Percentiles rank a stretch among this genome's conserved stretches.
These are phyloP conservation scores for Galerucella calmariensis DNA, from an alignment of 2,888 invertebrate genomes.

Conservation along the genomic window DNA sequence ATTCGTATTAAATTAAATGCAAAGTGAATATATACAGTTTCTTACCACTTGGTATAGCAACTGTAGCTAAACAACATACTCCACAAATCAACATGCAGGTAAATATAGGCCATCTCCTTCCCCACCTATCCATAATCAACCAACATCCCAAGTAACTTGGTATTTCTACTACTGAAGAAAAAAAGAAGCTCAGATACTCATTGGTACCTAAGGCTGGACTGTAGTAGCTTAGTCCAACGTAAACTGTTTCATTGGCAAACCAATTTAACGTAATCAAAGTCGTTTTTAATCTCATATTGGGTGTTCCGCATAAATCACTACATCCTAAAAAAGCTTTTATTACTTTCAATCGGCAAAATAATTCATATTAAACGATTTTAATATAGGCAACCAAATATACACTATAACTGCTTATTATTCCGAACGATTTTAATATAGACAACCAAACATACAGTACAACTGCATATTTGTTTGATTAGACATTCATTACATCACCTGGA, in stretches of 20 bases:
- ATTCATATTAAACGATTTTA: too few relatives aligned
- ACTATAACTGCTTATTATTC: too few relatives aligned
- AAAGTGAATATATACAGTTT: background rate
- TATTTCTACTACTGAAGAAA: slow-evolving; percentile 88
- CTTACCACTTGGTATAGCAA: slow-evolving; percentile 81
- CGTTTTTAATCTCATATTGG: slow-evolving; percentile 90
- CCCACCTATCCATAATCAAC: slow-evolving; percentile 89
- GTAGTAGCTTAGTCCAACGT: slow-evolving; percentile 91
- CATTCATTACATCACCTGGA: slow-evolving; percentile 29
- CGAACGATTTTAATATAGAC: too few relatives aligned
- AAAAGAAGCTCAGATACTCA: slow-evolving; percentile 88
- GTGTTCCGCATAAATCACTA: slow-evolving; percentile 78
- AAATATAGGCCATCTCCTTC: slow-evolving; percentile 89
- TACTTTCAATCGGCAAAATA: too few relatives aligned
- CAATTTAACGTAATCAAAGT: slow-evolving; percentile 86
- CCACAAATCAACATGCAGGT: slow-evolving; percentile 88
- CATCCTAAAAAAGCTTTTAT: slow-evolving; percentile 52
- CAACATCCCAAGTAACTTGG: slow-evolving; percentile 90
- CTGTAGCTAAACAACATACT: slow-evolving; percentile 84
- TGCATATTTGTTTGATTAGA: too few relatives aligned
- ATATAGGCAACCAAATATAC: too few relatives aligned
- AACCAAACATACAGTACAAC: too few relatives aligned
- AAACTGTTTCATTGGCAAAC: slow-evolving; percentile 94
- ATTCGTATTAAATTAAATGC: background rate
- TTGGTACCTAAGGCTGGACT: slow-evolving; percentile 89